Conservation (phyloP, 2,113 vertebrate genomes). For the Ctenodactylus gundi region DNA sequence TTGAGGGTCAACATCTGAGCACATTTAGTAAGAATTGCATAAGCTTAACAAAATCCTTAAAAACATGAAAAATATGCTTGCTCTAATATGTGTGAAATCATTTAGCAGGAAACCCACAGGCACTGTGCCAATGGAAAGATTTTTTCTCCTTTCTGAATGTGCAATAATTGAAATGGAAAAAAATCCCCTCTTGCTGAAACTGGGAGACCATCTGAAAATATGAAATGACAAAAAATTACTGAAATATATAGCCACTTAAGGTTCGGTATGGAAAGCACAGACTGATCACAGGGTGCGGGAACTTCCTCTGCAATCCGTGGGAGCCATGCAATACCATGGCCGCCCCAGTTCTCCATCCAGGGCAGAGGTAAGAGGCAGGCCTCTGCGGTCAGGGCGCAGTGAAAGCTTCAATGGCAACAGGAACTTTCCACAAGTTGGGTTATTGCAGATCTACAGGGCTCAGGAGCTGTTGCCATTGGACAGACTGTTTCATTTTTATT, state of each 20-base stretch:
- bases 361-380: neutral
- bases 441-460: neutral
- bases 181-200: constrained; percentile 31
- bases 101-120: constrained; percentile 46
- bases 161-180: constrained; percentile 57
- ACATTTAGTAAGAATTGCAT: constrained; percentile 26
- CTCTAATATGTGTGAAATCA: neutral
- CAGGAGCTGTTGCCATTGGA: neutral
- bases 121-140: constrained; percentile 51
- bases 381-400: neutral
- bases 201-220: constrained; percentile 40
- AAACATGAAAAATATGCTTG: neutral
- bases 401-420: constrained; percentile 38
- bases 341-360: constrained; percentile 49
- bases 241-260: neutral
- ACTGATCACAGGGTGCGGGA: neutral
- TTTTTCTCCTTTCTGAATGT: constrained; percentile 66
- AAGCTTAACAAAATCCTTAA: neutral
- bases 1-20: constrained; percentile 26
- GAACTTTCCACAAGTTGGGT: constrained; percentile 1
- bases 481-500: constrained; percentile 49
- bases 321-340: neutral
- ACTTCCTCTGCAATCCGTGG: neutral
- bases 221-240: neutral
- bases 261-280: constrained; percentile 6